phyloP scores from a whole-genome alignment of 2,888 invertebrate genomes.

The Diaphora mendica region DNA sequence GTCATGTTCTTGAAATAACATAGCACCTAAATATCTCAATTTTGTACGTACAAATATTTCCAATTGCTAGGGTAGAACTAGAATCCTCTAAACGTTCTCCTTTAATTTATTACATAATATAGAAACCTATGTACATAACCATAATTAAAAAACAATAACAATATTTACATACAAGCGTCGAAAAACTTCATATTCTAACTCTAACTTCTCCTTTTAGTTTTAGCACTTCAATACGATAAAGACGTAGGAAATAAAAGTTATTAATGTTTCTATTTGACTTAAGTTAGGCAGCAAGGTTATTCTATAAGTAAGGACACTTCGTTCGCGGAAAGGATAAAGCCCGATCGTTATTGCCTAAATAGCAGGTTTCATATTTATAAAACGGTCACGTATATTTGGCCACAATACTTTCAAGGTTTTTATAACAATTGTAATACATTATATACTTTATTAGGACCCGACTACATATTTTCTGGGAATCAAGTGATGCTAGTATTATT shows the following conservation, averaged over 20 bases:
- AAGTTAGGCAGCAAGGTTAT: constrained; percentile 1
- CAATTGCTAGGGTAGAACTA: not conserved
- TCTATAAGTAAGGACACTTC: constrained; percentile 24
- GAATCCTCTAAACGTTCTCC: not conserved
- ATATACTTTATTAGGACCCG: constrained; percentile 24
- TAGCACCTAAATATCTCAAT: not conserved
- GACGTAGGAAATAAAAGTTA: not conserved
- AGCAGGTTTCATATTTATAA: constrained; percentile 34
- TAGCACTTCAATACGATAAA: not conserved
- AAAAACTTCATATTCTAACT: no score
- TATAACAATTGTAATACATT: constrained; percentile 26
- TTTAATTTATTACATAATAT: no score
- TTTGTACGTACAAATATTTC: not conserved
- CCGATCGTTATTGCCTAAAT: constrained; percentile 36
- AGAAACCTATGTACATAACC: no score
- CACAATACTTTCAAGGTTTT: constrained; percentile 37
- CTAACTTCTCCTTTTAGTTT: no score
- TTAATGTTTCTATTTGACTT: not conserved
- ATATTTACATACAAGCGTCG: no score
- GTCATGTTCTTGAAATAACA: not conserved
- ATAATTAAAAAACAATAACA: no score
- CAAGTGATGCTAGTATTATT: not conserved
- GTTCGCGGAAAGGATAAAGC: constrained; percentile 33
- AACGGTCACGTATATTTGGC: constrained; percentile 43
- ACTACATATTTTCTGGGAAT: constrained; percentile 16